Evolutionary conservation across 2,113 vertebrate genomes (phyloP), one percentile per base, ranked within the genome.

Genomic region (Trematocara unimaculatum): DNA sequence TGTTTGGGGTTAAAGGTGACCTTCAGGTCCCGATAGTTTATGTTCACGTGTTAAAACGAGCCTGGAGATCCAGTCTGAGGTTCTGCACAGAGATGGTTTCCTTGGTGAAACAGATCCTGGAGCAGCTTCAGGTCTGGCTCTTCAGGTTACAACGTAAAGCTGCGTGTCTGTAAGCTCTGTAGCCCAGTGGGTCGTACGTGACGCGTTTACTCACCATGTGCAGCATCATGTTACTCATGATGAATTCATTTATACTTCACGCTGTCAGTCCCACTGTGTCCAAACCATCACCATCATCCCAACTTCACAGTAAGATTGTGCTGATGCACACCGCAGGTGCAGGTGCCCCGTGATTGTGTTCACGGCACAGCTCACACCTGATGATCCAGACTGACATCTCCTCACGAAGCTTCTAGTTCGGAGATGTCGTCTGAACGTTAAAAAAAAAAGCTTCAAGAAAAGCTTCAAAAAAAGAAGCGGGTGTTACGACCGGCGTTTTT

Each of bases 321-420:
- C 40, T 74, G 14, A 23, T 26, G 38, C 38, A 15, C 40, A 47
- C 23, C 15, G 0, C 42, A 74, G 23, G 40, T 47, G 14, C 67
- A 17, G 20, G 20, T 72, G 8, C 40, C 14, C 67, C 13, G 40
- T 72, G 14, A 26, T 45, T 72, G 0, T 26, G 67, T 74, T 45
- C 38, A 15, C 20, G 0, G 38, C 67, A 45, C 40, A 72, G 40
- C 40, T 72, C 20, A 45, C 13, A 45, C 13, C 8, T 45, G 6
- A 47, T 47, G 67, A 29, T 47, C 40, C 40, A 74, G 67, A 74
- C 33, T 8, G 60, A 64, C 10, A 64, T 64, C 60, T 42, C n/a
- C 62, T 40, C 35, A 13, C 0, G 0, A 40, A 70, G 7, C n/a
- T 70, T 40, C 7, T 14, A 40, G 18, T 42, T 23, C 7, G 3